A percentile compares a stretch with the other conserved stretches of the same genome.
Evolutionary conservation across 2,888 invertebrate species (phyloP).

Genomic region (Pomacea canaliculata): DNA sequence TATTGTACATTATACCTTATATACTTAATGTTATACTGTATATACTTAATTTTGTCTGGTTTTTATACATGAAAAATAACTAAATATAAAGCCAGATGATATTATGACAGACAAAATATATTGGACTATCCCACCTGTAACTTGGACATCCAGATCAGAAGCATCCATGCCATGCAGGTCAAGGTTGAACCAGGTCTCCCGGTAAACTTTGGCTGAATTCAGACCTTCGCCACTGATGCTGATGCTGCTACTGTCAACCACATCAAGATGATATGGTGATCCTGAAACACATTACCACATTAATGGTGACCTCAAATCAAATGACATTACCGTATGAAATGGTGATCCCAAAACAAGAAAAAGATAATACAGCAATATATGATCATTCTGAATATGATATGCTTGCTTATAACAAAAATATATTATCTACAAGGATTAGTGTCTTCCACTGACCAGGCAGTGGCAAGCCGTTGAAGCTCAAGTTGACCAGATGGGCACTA

Average conservation of each 20-base stretch:
- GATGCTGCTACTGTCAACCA: conserved; percentile 52
- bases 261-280: conserved; percentile 48
- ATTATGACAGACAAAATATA: too few species aligned
- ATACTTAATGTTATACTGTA: too few species aligned
- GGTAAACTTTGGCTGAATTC: conserved; percentile 70
- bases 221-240: conserved; percentile 69
- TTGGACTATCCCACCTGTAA: conserved; percentile 70
- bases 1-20: too few species aligned
- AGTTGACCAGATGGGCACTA: conserved; percentile 87
- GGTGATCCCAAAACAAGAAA: too few species aligned
- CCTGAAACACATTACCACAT: conserved; percentile 37
- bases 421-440: too few species aligned
- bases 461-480: conserved; percentile 75
- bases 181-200: conserved; percentile 70
- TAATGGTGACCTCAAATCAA: neutral
- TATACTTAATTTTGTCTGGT: too few species aligned
- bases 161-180: conserved; percentile 71
- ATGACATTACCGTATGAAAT: neutral
- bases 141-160: conserved; percentile 71
- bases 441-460: conserved; percentile 61
- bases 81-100: too few species aligned
- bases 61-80: too few species aligned
- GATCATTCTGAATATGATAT: too few species aligned
- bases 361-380: too few species aligned
- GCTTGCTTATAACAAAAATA: too few species aligned